phyloP scores from a whole-genome alignment of 2,888 invertebrate genomes.

The Pristionchus entomophagus region DNA sequence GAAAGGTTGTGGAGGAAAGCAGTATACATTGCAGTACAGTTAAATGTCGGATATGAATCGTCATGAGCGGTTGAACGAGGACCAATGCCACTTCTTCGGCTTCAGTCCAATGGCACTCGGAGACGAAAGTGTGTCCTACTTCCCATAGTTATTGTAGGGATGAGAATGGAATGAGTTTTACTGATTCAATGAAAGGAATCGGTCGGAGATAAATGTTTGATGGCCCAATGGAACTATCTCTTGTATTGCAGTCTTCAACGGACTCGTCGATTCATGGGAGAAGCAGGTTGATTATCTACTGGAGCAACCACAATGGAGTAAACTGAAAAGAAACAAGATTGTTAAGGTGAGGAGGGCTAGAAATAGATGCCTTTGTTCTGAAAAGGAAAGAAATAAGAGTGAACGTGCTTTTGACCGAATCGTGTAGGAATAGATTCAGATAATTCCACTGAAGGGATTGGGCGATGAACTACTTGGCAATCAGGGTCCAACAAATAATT shows the following conservation, averaged over 20 bases:
- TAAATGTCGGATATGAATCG: slow-evolving; percentile 13
- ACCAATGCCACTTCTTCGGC: slow-evolving; percentile 36
- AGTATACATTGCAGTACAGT: neutral
- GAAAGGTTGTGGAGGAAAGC: neutral
- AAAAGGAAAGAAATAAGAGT: neutral
- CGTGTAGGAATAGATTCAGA: no score
- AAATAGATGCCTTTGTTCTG: neutral
- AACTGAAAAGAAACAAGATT: neutral
- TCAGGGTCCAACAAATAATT: no score
- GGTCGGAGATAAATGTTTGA: no score
- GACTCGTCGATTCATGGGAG: neutral
- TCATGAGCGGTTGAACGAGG: slow-evolving; percentile 1
- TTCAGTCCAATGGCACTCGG: slow-evolving; percentile 43
- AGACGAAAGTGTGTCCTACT: neutral
- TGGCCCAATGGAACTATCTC: no score
- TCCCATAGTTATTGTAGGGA: no score
- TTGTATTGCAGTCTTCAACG: slow-evolving; percentile 22
- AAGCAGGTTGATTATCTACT: neutral
- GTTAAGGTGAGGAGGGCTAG: neutral
- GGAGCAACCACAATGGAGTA: neutral
- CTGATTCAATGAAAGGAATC: no score
- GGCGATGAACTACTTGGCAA: no score
- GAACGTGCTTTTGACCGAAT: no score
- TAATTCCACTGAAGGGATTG: no score
- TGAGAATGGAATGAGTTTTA: neutral